Evolutionary conservation across 2,888 invertebrate species (phyloP).

Genomic region (Galerucella nymphaeae): DNA sequence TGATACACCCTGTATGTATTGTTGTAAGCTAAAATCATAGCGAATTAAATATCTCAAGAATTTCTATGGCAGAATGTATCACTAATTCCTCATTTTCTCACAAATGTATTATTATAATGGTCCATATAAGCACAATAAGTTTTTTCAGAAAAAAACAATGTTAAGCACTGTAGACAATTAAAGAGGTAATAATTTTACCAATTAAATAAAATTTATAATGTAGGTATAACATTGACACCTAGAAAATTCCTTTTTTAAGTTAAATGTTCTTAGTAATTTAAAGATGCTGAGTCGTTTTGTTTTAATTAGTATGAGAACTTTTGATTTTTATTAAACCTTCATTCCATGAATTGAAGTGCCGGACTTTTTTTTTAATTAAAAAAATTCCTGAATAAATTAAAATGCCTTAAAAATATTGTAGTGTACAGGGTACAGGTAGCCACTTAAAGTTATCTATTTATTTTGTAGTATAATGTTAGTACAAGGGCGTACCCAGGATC

Average conservation of each 20-base stretch:
- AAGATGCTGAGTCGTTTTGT: background rate
- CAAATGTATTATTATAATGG: background rate
- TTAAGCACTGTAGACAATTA: background rate
- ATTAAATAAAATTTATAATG: conserved; percentile 15
- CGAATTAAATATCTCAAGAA: background rate
- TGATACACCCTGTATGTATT: too few species aligned
- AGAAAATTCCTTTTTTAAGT: background rate
- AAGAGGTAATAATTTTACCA: background rate
- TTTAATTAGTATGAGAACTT: conserved; percentile 13
- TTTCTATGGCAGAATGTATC: background rate
- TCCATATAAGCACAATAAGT: background rate
- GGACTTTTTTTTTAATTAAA: background rate
- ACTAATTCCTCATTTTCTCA: conserved; percentile 5
- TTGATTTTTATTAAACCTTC: background rate
- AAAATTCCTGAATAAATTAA: background rate
- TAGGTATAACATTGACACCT: background rate
- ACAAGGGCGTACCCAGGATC: too few species aligned
- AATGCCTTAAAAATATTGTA: background rate
- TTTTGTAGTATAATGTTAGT: too few species aligned
- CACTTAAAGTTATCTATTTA: background rate
- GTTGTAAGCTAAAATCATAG: background rate
- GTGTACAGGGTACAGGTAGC: background rate
- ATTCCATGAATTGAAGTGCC: background rate
- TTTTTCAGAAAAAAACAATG: background rate
- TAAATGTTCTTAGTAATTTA: background rate